Percentiles rank a stretch among this genome's conserved stretches.
These are phyloP conservation scores for Lithophane leautieri DNA, from an alignment of 2,888 invertebrate species.

Conservation along the genomic window DNA sequence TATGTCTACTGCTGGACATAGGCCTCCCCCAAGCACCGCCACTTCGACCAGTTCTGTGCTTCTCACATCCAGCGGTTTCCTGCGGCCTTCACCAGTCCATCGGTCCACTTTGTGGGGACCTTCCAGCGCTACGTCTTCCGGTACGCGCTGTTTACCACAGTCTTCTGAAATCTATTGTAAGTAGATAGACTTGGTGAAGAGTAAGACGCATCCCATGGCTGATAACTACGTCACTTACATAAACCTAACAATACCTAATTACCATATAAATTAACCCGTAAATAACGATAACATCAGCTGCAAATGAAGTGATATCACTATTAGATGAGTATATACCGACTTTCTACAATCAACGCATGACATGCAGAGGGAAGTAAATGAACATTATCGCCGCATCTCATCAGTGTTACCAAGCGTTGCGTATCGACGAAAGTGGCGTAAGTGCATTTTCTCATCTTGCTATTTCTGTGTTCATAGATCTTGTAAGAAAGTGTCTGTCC, in stretches of 20 bases:
- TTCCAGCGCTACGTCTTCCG: too few species aligned
- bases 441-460: constrained; percentile 68
- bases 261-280: constrained; percentile 41
- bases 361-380: constrained; percentile 65
- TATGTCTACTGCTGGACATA: too few species aligned
- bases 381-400: constrained; percentile 71
- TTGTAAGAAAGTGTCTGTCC: constrained; percentile 22
- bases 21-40: too few species aligned
- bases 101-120: too few species aligned
- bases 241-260: constrained; percentile 42
- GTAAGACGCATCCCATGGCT: neutral
- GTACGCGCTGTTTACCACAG: neutral
- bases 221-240: neutral
- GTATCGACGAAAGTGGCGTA: constrained; percentile 74
- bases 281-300: constrained; percentile 35
- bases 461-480: constrained; percentile 47
- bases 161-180: neutral
- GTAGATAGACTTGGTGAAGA: neutral
- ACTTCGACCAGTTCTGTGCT: too few species aligned
- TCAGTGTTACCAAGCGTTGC: constrained; percentile 74
- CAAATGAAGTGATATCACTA: constrained; percentile 41
- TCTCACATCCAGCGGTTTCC: too few species aligned
- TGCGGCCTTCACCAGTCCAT: too few species aligned
- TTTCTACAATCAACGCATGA: constrained; percentile 62
- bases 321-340: constrained; percentile 30